phyloP scores from a whole-genome alignment of 2,888 invertebrate species.

The Diplazon laetatorius region DNA sequence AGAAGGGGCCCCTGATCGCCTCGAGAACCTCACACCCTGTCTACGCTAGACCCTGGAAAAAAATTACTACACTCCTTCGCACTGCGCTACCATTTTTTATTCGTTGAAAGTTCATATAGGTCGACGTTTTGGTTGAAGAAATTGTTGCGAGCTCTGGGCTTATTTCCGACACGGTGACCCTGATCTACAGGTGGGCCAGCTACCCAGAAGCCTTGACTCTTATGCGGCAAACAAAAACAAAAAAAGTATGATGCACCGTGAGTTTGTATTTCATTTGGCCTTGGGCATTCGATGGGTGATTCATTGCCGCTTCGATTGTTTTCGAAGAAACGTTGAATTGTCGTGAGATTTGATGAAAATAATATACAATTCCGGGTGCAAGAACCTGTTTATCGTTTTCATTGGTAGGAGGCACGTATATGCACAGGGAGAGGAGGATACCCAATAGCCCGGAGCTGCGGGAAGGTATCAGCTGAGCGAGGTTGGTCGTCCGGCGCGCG shows the following conservation, averaged over 20 bases:
- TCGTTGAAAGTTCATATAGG: neutral
- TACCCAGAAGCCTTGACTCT: neutral
- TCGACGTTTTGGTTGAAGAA: constrained; percentile 1
- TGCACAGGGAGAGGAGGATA: constrained; percentile 14
- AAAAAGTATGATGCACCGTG: neutral
- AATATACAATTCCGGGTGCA: constrained; percentile 61
- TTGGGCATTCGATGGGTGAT: constrained; percentile 1
- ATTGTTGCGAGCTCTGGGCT: neutral
- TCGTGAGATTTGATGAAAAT: constrained; percentile 38
- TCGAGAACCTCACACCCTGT: constrained; percentile 13
- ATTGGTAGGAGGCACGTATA: constrained; percentile 19
- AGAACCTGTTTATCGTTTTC: constrained; percentile 61
- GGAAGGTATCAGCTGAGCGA: constrained; percentile 62
- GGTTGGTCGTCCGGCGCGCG: constrained; percentile 51
- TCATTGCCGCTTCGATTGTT: constrained; percentile 21
- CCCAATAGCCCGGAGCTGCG: constrained; percentile 41
- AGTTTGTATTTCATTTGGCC: neutral
- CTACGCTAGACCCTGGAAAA: constrained; percentile 23
- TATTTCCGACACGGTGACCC: constrained; percentile 58
- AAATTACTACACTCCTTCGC: constrained; percentile 22
- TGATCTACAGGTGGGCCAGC: constrained; percentile 11
- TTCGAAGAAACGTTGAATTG: constrained; percentile 26
- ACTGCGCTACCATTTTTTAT: constrained; percentile 27
- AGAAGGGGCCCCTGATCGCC: constrained; percentile 17
- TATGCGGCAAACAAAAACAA: constrained; percentile 5